These are phyloP conservation scores for Falco naumanni DNA, from an alignment of 2,797 vertebrate genomes.

Conservation along the genomic window DNA sequence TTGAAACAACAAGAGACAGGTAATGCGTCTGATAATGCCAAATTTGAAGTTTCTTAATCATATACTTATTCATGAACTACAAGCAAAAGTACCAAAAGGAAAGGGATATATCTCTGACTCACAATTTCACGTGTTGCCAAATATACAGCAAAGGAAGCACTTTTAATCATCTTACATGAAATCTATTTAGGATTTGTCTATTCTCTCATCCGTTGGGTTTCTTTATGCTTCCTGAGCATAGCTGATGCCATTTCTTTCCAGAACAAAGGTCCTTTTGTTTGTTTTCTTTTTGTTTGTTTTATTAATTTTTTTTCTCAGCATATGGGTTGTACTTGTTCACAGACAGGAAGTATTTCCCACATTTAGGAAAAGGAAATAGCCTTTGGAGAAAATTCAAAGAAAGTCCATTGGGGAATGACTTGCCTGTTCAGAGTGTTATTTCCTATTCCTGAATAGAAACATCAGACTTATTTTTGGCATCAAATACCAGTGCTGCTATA, in stretches of 20 bases:
- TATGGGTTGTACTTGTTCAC: conserved; percentile 9
- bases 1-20: conserved; percentile 6
- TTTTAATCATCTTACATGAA: conserved; percentile 51
- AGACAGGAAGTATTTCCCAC: conserved; percentile 63
- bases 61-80: conserved; percentile 52
- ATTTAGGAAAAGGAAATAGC: conserved; percentile 69
- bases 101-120: conserved; percentile 34
- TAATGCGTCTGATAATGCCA: conserved; percentile 16
- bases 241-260: conserved; percentile 27
- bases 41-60: conserved; percentile 28
- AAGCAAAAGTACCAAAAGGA: not conserved
- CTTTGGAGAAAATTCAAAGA: conserved; percentile 64
- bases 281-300: conserved; percentile 53
- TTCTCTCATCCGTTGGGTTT: conserved; percentile 39
- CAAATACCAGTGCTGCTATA: not conserved
- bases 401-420: conserved; percentile 3
- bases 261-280: conserved; percentile 49
- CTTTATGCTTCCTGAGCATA: conserved; percentile 15
- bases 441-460: conserved; percentile 50
- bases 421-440: conserved; percentile 37
- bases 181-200: conserved; percentile 43
- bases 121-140: conserved; percentile 29
- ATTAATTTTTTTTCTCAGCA: conserved; percentile 34
- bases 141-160: conserved; percentile 34
- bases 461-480: conserved; percentile 57